Evolutionary conservation across 2,888 invertebrate genomes (phyloP).

Genomic region (Dolichopus griseipennis): DNA sequence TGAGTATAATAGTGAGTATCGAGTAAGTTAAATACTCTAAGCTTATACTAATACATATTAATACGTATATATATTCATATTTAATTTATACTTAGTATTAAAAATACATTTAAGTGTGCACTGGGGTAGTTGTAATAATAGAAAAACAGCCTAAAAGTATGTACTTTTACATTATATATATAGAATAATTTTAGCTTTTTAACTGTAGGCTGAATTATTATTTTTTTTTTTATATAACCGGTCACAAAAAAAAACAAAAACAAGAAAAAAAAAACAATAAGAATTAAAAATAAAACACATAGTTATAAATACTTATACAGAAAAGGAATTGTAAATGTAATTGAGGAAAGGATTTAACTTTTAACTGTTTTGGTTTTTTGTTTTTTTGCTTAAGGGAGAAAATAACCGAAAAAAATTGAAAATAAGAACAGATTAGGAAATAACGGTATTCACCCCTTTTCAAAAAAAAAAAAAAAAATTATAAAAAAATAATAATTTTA

Average conservation of each 20-base stretch:
- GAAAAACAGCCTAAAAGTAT: neutral
- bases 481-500: no score
- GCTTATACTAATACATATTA: no score
- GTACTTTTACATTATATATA: neutral
- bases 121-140: no score
- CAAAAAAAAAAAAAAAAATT: no score
- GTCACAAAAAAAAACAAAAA: neutral
- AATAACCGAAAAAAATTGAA: neutral
- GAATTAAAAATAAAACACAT: neutral
- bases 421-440: neutral
- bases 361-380: no score
- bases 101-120: no score
- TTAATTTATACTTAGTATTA: no score
- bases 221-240: neutral
- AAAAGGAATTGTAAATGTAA: neutral
- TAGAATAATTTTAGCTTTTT: neutral
- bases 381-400: slow-evolving; percentile 2
- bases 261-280: no score
- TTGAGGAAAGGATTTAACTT: slow-evolving; percentile 6
- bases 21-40: no score
- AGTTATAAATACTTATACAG: slow-evolving; percentile 2
- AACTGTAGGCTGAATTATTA: neutral
- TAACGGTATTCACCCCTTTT: slow-evolving; percentile 2
- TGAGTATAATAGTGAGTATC: no score
- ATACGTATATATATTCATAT: no score